Conservation (phyloP, 1,140 invertebrate species). For the Megalonaias nervosa region DNA sequence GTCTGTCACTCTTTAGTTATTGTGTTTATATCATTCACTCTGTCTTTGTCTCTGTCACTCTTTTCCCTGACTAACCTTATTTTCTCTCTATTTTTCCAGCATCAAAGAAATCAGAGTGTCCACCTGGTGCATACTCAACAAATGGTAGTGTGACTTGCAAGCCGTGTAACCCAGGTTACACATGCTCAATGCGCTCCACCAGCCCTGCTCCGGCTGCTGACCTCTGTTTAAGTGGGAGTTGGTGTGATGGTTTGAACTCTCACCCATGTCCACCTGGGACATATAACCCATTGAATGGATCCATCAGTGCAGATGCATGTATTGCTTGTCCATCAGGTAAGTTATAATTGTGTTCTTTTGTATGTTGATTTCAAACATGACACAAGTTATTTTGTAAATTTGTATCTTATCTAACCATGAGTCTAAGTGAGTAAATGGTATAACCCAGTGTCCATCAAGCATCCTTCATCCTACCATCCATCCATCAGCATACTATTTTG, state of each 20-base stretch:
- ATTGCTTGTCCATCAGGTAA: conserved; percentile 59
- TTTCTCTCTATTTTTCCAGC: conserved; percentile 34
- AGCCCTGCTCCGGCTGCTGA: conserved; percentile 45
- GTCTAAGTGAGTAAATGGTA: no score
- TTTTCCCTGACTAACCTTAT: neutral
- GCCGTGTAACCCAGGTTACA: conserved; percentile 57
- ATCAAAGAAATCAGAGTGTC: conserved; percentile 51
- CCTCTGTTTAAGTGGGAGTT: conserved; percentile 58
- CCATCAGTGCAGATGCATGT: conserved; percentile 49
- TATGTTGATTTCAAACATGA: neutral
- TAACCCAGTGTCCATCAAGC: no score
- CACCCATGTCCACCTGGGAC: conserved; percentile 59
- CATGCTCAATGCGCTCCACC: conserved; percentile 54
- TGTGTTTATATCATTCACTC: neutral
- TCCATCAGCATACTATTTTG: no score
- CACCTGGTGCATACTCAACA: conserved; percentile 58
- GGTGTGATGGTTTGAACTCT: conserved; percentile 65
- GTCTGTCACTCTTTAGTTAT: no score
- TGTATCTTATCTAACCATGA: no score
- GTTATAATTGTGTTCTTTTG: neutral
- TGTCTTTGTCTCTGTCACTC: neutral
- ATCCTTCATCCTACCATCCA: no score
- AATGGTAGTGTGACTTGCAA: conserved; percentile 45
- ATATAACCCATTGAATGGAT: conserved; percentile 61
- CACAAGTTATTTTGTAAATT: no score